phyloP scores from a whole-genome alignment of 2,888 invertebrate species.

The Drosophila mimetica region DNA sequence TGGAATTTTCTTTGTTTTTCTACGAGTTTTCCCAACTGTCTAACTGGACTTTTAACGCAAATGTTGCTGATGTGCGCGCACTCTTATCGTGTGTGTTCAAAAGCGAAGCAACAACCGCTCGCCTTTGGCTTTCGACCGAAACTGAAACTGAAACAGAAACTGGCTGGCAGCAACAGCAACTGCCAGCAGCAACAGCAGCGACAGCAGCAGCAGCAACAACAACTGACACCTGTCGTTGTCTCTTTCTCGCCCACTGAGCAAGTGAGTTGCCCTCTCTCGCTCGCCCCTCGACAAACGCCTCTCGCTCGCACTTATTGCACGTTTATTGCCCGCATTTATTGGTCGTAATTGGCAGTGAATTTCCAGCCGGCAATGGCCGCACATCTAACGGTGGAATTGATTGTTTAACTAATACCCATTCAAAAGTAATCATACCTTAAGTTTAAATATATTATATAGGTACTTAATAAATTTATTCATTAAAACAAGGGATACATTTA shows the following conservation, averaged over 20 bases:
- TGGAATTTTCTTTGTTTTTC: too few species aligned
- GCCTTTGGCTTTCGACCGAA: slow-evolving; percentile 80
- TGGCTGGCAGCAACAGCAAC: slow-evolving; percentile 33
- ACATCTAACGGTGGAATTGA: slow-evolving; percentile 45
- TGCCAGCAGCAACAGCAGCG: slow-evolving; percentile 3
- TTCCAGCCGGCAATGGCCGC: slow-evolving; percentile 62
- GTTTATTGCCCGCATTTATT: slow-evolving; percentile 80
- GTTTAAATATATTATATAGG: background rate
- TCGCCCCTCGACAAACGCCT: background rate
- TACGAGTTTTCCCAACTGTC: background rate
- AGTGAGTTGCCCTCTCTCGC: background rate
- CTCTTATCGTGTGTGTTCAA: slow-evolving; percentile 3
- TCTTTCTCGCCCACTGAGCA: slow-evolving; percentile 54
- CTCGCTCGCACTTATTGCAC: slow-evolving; percentile 40
- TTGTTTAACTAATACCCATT: background rate
- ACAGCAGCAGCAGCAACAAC: slow-evolving; percentile 4
- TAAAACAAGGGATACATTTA: too few species aligned
- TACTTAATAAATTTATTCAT: background rate
- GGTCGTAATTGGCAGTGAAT: slow-evolving; percentile 81
- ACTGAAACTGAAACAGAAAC: slow-evolving; percentile 82
- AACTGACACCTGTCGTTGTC: slow-evolving; percentile 67
- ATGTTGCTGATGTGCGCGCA: slow-evolving; percentile 21
- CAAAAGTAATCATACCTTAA: background rate
- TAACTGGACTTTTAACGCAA: slow-evolving; percentile 1
- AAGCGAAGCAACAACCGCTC: slow-evolving; percentile 75